These are phyloP conservation scores for Gambusia yucatana DNA, from an alignment of 2,797 vertebrate genomes.

Conservation along the genomic window DNA sequence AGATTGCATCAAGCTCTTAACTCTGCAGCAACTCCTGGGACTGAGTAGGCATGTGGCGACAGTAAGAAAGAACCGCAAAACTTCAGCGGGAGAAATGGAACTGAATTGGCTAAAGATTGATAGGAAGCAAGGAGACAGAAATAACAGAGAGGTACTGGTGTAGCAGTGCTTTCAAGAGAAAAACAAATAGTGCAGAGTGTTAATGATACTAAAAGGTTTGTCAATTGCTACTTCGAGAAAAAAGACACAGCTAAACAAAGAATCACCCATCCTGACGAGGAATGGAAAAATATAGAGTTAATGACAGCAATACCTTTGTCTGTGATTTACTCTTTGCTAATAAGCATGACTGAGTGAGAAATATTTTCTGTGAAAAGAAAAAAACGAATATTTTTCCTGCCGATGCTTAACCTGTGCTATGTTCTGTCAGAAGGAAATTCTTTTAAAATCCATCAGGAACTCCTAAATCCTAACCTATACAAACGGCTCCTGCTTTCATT, in stretches of 20 bases:
- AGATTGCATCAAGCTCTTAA: background rate
- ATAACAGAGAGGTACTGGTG: too few species aligned
- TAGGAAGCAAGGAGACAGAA: too few species aligned
- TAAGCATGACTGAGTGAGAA: too few species aligned
- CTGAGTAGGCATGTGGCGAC: background rate
- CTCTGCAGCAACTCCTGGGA: background rate
- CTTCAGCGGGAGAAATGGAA: background rate
- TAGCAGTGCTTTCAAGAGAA: too few species aligned
- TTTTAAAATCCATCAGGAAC: background rate
- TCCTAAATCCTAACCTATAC: background rate
- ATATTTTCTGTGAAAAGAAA: background rate
- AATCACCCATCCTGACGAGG: background rate
- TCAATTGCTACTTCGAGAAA: background rate
- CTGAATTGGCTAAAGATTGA: too few species aligned
- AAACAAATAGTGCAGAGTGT: background rate
- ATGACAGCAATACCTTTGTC: background rate
- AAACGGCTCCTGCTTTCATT: background rate
- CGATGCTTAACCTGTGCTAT: background rate
- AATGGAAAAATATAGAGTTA: background rate
- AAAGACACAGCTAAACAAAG: background rate
- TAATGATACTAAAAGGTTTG: background rate
- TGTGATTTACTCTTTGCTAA: background rate
- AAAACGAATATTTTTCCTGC: background rate
- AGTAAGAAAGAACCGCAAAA: background rate
- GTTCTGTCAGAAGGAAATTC: background rate